Evolutionary conservation across 2,797 vertebrate species (phyloP), one percentile per base, ranked within the genome.

Genomic region (Anniella stebbinsi): DNA sequence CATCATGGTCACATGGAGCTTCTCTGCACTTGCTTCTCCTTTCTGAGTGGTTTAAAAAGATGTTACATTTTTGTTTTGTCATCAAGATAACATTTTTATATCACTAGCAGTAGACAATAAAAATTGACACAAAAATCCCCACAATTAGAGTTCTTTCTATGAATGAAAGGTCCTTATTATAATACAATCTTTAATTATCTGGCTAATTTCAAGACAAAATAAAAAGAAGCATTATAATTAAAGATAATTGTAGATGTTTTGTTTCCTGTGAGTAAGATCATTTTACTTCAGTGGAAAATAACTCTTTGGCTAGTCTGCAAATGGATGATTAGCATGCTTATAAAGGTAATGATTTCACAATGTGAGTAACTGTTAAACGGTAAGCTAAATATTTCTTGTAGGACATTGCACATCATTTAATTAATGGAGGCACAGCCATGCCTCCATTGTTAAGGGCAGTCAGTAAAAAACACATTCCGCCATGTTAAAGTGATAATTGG

Each of bases 301-400:
- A 63, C 21, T 57, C 3, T 60, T 67, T 88, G 48, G 84, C 69
- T 41, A 51, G 30, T 80, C 36, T 80, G 45, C 36, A 77, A 80
- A 72, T 84, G 75, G 38, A 63, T 33, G 28, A 91, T 91, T 73
- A 80, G 48, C 38, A 51, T 70, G 73, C 81, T 63, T 54, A 48
- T 69, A 75, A 86, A 81, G 67, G 36, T 54, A 86, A 90, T 73
- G 38, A 66, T 90, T 86, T 81, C 66, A 86, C 23, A 36, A 80
- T 84, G 84, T 63, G 75, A 85, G 2, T 80, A 38, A 88, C n/a
- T 83, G 8, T 23, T 67, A 3, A 17, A 77, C 41, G 48, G 12
- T 76, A n/a, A 80, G 51, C 21, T 69, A 87, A 89, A 87, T 72
- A 67, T 17, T 78, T 9, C 12, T 87, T 25, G n/a, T 63, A n/a